Evolutionary conservation across 2,113 vertebrate species (phyloP), one percentile per base, ranked within the genome.

Genomic region (Semnornis frantzii): DNA sequence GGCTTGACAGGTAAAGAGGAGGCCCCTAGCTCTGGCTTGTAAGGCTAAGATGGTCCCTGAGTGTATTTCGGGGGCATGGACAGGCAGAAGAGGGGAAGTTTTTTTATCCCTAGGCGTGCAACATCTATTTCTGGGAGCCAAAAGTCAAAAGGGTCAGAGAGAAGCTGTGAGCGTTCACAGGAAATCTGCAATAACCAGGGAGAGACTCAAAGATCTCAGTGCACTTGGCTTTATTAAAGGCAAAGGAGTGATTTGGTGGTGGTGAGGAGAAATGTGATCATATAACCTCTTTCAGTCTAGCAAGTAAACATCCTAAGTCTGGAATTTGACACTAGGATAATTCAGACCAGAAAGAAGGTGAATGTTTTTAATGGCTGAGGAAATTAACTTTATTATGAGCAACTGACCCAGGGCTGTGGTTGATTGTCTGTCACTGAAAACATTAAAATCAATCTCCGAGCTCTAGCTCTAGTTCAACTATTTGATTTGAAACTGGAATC

Each of bases 281-380:
- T 79, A 16, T 42, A 91, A 73, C 33, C 18, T 80, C 83, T 91
- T 73, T 50, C 87, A 93, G 7, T 59, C 54, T 87, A 78, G n/a
- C 76, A 77, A 77, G 69, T 60, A 85, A 95, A 71, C 54, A 65
- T 81, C 54, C 82, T 65, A 78, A 74, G 58, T 44, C 79, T 92
- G 85, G 72, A 93, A 95, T 91, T 75, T 92, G 79, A 94, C 69
- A 74, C 82, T 80, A 33, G 28, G 62, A 54, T 92, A 94, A 94
- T 93, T 91, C 76, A 90, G 87, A 94, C 65, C 79, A 97, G 90
- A 94, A 92, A 83, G 62, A 91, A 94, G 87, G 82, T 93, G 91
- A 91, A 83, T 85, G 65, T 85, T 95, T 96, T 75, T 81, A 82
- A 52, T 92, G 91, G 89, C 93, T 79, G 71, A 52, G 42, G 46